Base-by-base conservation (phyloP, 2,113 vertebrate genomes). In the Paralichthys olivaceus region DNA sequence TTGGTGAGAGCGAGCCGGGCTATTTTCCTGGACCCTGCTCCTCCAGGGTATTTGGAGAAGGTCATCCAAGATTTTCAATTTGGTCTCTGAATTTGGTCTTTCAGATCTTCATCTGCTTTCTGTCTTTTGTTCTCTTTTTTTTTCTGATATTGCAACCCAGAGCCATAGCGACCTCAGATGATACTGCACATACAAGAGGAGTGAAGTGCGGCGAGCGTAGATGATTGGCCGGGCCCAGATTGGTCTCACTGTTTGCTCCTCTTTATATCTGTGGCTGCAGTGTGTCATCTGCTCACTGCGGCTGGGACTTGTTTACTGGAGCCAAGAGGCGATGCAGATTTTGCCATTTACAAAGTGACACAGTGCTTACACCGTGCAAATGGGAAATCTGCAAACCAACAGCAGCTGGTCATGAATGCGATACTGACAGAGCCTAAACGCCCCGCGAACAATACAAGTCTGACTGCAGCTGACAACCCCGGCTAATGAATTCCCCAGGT, bases 351-450 rank as follows among this genome's bases (percentile, higher is more conserved):
- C 80, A 89, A 72, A 84, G 84, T 73, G 66, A 76, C 87, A 87
- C 68, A 72, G 56, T 63, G 82, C 80, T 90, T 66, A 75, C 77
- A 59, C 71, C 20, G 54, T 75, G 82, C 85, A 87, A 89, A 84
- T 81, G 85, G 86, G 86, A 85, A 88, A 89, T 89, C 71, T 77
- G 74, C 81, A 75, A 84, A 89, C 75, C 84, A 84, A 83, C 77
- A 83, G 83, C 91, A 90, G 89, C 86, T 86, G 91, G 80, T 86
- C 87, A 80, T 80, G 83, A 89, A 92, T 80, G 86, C 67, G 61
- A 80, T 74, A 72, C 74, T 79, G 80, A 89, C 79, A 45, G 85
- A 85, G 71, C 75, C 81, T 74, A 69, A 90, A 73, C 43, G 25
- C 47, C 80, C 80, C 11, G 14, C 60, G 73, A 86, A 88, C 77